A percentile compares a stretch with the other conserved stretches of the same genome.
Evolutionary conservation across 92 coral and sea anemone species (phyloP).

Genomic region (Porites evermanni): DNA sequence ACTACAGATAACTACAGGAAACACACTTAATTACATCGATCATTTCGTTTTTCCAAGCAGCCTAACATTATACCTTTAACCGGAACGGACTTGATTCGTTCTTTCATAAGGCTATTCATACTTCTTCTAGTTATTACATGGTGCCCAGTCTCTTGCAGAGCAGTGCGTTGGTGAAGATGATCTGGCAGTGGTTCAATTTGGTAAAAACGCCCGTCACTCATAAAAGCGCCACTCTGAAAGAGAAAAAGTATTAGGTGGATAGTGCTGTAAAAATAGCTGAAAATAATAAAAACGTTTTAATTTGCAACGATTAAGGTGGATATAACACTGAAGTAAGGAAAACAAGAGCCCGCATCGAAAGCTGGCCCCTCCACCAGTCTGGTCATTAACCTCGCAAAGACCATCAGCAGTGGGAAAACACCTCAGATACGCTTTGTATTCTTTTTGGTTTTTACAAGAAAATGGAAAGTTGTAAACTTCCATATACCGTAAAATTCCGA

Average conservation of each 20-base stretch:
- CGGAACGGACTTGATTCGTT: conserved; percentile 35
- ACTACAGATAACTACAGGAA: background rate
- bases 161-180: conserved; percentile 51
- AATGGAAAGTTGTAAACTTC: too few relatives aligned
- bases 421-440: too few relatives aligned
- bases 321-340: too few relatives aligned
- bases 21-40: background rate
- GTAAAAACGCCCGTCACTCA: conserved; percentile 59
- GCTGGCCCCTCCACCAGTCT: too few relatives aligned
- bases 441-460: too few relatives aligned
- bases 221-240: conserved; percentile 74
- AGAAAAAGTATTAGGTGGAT: background rate
- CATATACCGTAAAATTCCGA: too few relatives aligned
- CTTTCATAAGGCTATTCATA: conserved; percentile 1
- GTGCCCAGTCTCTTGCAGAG: conserved; percentile 33
- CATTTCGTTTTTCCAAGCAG: too few relatives aligned
- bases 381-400: too few relatives aligned
- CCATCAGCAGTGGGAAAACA: too few relatives aligned
- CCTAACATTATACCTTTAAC: conserved; percentile 37
- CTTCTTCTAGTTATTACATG: conserved; percentile 81
- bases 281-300: too few relatives aligned
- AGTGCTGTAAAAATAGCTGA: background rate
- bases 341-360: too few relatives aligned
- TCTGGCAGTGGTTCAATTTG: conserved; percentile 74
- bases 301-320: too few relatives aligned